Percentiles rank a stretch among this genome's conserved stretches.
Conservation (phyloP, 2,888 invertebrate species). For the Dolichopus griseipennis region DNA sequence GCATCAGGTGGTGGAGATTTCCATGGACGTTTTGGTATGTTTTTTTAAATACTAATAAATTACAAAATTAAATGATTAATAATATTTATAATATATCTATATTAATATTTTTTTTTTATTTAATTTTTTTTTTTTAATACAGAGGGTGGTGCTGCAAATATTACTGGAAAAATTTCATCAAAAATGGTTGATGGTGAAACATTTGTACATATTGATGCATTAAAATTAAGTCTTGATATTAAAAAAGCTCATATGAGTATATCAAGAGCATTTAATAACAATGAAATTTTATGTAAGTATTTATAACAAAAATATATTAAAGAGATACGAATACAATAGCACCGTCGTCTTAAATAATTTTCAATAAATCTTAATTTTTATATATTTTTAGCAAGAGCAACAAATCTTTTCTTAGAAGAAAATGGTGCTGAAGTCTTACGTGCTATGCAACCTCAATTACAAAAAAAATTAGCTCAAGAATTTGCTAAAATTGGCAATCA, state of each 20-base stretch:
- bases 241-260: conserved; percentile 56
- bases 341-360: no score
- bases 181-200: conserved; percentile 43
- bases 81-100: background rate
- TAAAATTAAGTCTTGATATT: conserved; percentile 53
- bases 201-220: conserved; percentile 53
- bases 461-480: conserved; percentile 53
- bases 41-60: background rate
- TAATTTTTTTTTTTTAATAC: conserved; percentile 25
- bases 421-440: conserved; percentile 60
- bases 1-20: conserved; percentile 64
- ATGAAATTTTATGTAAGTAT: conserved; percentile 58
- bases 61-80: background rate
- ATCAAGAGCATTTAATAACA: conserved; percentile 58
- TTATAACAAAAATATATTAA: background rate
- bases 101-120: background rate
- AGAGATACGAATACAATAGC: no score
- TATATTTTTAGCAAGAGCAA: conserved; percentile 54
- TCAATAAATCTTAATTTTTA: conserved; percentile 12
- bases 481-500: conserved; percentile 59
- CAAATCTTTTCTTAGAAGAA: conserved; percentile 59
- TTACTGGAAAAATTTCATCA: conserved; percentile 51
- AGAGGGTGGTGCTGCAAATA: conserved; percentile 54
- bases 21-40: conserved; percentile 51
- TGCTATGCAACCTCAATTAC: conserved; percentile 59